Evolutionary conservation across 2,113 vertebrate species (phyloP).

Genomic region (Conger conger): DNA sequence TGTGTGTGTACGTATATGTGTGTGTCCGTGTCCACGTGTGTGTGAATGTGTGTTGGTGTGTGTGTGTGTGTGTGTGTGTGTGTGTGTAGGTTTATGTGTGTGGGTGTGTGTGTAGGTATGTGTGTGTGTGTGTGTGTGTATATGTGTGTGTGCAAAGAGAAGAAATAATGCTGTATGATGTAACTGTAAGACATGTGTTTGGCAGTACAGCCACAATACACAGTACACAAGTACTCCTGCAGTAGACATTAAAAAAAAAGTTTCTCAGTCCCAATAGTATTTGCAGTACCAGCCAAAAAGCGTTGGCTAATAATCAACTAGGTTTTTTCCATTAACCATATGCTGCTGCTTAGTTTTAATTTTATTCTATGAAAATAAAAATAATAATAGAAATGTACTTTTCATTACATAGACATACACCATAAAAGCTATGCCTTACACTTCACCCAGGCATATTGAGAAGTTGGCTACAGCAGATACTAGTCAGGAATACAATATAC

Average conservation of each 20-base stretch:
- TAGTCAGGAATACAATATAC: no score
- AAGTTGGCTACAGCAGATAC: no score
- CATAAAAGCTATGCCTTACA: background rate
- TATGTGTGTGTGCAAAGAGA: background rate
- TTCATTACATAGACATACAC: background rate
- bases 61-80: no score
- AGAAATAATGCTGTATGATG: background rate
- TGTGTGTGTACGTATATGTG: no score
- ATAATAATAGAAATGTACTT: no score
- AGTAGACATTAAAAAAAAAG: background rate
- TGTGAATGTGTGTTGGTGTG: no score
- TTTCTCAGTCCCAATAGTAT: background rate
- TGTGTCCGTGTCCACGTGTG: no score
- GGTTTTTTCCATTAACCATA: background rate
- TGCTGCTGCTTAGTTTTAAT: background rate
- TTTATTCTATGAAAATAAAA: background rate
- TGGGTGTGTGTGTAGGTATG: background rate
- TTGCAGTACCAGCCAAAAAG: background rate
- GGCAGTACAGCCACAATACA: background rate
- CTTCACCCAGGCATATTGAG: no score
- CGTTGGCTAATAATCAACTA: background rate
- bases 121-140: background rate
- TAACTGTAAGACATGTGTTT: background rate
- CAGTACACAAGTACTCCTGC: background rate
- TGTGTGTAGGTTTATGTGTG: background rate